Evolutionary conservation across 2,888 invertebrate genomes (phyloP).

Genomic region (Carcina quercana): DNA sequence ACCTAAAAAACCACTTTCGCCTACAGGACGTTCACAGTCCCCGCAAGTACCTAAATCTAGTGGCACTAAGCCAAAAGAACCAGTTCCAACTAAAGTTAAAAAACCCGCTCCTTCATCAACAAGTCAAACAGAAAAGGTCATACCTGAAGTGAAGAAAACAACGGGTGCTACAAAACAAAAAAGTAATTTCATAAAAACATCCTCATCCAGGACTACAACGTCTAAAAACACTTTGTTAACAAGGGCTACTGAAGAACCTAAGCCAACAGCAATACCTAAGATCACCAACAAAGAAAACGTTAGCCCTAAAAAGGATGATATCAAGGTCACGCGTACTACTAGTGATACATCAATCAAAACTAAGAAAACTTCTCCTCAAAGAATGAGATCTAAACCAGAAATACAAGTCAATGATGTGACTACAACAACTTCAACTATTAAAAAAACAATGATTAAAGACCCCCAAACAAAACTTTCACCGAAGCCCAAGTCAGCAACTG

Average conservation of each 20-base stretch:
- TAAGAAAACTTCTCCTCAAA: constrained; percentile 53
- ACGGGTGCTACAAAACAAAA: constrained; percentile 39
- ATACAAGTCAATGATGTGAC: constrained; percentile 56
- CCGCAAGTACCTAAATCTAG: constrained; percentile 47
- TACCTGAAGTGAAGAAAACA: constrained; percentile 40
- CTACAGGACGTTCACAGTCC: constrained; percentile 46
- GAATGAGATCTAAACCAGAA: constrained; percentile 66
- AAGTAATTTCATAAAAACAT: constrained; percentile 32
- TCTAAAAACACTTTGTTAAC: constrained; percentile 21
- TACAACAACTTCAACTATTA: constrained; percentile 22
- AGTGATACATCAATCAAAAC: constrained; percentile 74
- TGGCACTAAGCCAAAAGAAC: constrained; percentile 45
- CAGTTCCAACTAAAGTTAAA: constrained; percentile 29
- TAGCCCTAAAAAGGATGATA: constrained; percentile 52
- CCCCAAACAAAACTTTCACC: constrained; percentile 42
- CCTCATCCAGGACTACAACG: constrained; percentile 32
- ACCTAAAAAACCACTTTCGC: constrained; percentile 45
- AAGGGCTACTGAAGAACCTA: constrained; percentile 44
- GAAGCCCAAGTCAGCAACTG: constrained; percentile 65
- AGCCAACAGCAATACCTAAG: constrained; percentile 43
- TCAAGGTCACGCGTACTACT: constrained; percentile 68
- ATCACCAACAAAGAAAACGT: constrained; percentile 42
- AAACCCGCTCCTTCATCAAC: constrained; percentile 45
- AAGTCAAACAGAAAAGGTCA: constrained; percentile 40
- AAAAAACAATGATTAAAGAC: constrained; percentile 40